These are phyloP conservation scores for Baronia brevicornis DNA, from an alignment of 2,888 invertebrate genomes.

Conservation along the genomic window DNA sequence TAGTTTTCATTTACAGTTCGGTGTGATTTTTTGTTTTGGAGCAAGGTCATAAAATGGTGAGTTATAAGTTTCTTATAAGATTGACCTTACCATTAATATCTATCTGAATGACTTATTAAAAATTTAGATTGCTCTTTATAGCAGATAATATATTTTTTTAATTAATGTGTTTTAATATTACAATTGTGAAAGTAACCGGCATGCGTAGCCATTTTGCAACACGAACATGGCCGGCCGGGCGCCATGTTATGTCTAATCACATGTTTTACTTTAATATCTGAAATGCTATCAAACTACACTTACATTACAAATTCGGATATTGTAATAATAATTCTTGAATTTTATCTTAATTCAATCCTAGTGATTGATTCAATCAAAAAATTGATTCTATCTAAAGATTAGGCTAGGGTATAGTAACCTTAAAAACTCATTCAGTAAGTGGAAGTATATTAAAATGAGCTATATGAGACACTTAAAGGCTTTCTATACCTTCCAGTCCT, in stretches of 20 bases:
- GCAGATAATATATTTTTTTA: background rate
- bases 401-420: too few relatives aligned
- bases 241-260: conserved; percentile 59
- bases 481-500: too few relatives aligned
- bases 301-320: background rate
- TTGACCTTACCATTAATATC: background rate
- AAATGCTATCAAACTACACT: background rate
- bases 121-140: background rate
- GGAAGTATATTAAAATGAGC: too few relatives aligned
- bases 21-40: too few relatives aligned
- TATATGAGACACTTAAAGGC: too few relatives aligned
- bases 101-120: background rate
- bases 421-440: too few relatives aligned
- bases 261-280: conserved; percentile 26
- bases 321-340: background rate
- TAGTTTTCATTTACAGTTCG: too few relatives aligned
- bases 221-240: conserved; percentile 48
- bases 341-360: background rate
- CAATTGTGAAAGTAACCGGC: conserved; percentile 36
- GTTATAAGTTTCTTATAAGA: background rate
- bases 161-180: background rate
- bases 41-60: conserved; percentile 12
- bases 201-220: conserved; percentile 62
- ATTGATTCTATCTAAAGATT: too few relatives aligned
- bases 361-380: too few relatives aligned